Evolutionary conservation across 2,888 invertebrate species (phyloP).

Genomic region (Kuschelorhynchus macadamiae): DNA sequence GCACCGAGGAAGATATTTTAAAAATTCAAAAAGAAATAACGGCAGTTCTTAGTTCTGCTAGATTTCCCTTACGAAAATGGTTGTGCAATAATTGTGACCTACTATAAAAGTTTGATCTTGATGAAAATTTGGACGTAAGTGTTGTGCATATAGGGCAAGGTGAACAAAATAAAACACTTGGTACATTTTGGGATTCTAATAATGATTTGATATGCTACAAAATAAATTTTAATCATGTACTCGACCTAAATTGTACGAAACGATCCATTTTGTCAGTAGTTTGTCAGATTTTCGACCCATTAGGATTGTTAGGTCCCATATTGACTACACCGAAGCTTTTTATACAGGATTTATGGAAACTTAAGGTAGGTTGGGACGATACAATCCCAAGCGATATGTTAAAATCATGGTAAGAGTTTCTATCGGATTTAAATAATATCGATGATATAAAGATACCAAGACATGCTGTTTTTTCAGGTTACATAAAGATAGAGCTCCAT

Average conservation of each 20-base stretch:
- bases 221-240: not conserved
- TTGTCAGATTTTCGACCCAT: conserved; percentile 7
- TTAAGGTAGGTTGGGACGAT: conserved; percentile 18
- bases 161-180: conserved; percentile 44
- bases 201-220: conserved; percentile 34
- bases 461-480: not conserved
- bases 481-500: not conserved
- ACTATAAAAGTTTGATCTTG: conserved; percentile 14
- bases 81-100: conserved; percentile 24
- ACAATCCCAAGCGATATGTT: not conserved
- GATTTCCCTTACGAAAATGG: conserved; percentile 48
- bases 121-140: conserved; percentile 20
- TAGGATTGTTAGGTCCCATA: conserved; percentile 11
- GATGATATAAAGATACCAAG: conserved; percentile 8
- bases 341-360: conserved; percentile 31
- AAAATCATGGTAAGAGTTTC: conserved; percentile 14
- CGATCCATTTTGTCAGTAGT: conserved; percentile 16
- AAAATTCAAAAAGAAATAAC: conserved; percentile 43
- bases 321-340: conserved; percentile 22
- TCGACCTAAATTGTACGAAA: not conserved
- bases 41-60: conserved; percentile 33
- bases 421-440: not conserved
- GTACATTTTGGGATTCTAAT: conserved; percentile 30
- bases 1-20: conserved; percentile 30
- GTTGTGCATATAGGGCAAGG: conserved; percentile 39